phyloP scores from a whole-genome alignment of 1,140 invertebrate genomes.

The Drosophila ohnishii region DNA sequence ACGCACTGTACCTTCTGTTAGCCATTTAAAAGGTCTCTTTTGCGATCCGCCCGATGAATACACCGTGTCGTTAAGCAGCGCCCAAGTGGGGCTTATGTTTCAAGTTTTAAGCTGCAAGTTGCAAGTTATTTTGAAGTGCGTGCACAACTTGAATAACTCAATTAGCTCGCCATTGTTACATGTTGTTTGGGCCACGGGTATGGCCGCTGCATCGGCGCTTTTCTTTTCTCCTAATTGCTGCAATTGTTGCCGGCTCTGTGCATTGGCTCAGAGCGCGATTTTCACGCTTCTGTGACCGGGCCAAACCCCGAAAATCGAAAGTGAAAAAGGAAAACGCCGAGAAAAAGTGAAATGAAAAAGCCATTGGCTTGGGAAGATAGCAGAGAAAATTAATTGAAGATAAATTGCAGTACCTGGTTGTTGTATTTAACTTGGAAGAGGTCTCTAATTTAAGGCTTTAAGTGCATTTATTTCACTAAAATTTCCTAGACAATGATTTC shows the following conservation, averaged over 20 bases:
- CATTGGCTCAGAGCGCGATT: constrained; percentile 62
- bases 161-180: constrained; percentile 59
- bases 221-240: constrained; percentile 22
- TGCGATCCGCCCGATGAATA: constrained; percentile 25
- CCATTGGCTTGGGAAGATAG: neutral
- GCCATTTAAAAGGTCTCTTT: neutral
- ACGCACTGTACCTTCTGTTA: neutral
- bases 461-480: neutral
- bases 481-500: neutral
- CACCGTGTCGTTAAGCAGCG: constrained; percentile 28
- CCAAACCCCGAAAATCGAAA: constrained; percentile 50
- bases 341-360: constrained; percentile 53
- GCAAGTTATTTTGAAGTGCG: constrained; percentile 25
- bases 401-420: constrained; percentile 1
- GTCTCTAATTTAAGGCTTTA: neutral
- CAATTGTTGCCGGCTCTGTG: constrained; percentile 32
- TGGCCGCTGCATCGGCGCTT: constrained; percentile 9
- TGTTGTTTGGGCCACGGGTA: neutral
- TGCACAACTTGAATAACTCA: constrained; percentile 67
- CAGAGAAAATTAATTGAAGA: constrained; percentile 50
- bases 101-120: constrained; percentile 21
- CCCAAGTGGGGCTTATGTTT: constrained; percentile 18
- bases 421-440: neutral
- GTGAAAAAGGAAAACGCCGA: constrained; percentile 36
- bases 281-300: constrained; percentile 63